A percentile compares a stretch with the other conserved stretches of the same genome.
These are phyloP conservation scores for Lymantria monacha DNA, from an alignment of 2,888 invertebrate species.

Conservation along the genomic window DNA sequence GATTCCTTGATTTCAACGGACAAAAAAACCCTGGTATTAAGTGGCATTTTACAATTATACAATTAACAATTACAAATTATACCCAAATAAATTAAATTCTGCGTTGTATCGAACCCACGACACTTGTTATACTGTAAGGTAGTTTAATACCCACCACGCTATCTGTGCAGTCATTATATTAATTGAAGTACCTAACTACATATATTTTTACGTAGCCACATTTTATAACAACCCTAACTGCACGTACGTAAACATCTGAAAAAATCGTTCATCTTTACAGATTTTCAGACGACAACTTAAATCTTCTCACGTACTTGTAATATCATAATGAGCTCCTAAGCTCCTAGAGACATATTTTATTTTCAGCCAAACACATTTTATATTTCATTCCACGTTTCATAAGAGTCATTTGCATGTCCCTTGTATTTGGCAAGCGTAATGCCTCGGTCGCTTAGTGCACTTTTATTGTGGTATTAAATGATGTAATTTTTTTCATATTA, in stretches of 20 bases:
- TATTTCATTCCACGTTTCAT: constrained; percentile 82
- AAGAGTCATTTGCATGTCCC: constrained; percentile 77
- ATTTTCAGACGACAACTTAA: constrained; percentile 58
- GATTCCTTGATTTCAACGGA: no score
- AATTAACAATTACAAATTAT: no score
- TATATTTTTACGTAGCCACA: background rate
- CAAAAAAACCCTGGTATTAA: no score
- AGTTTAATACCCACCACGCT: no score
- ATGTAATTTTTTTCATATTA: constrained; percentile 84
- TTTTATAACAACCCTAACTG: constrained; percentile 21
- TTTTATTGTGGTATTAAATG: constrained; percentile 84
- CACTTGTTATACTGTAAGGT: no score
- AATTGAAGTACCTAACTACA: no score
- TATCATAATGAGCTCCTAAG: constrained; percentile 76
- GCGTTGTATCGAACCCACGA: no score
- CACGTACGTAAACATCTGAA: constrained; percentile 29
- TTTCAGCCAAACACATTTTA: constrained; percentile 75
- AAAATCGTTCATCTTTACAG: constrained; percentile 46
- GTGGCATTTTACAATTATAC: no score
- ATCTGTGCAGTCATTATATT: no score
- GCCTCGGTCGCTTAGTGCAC: constrained; percentile 81
- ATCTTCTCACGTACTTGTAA: constrained; percentile 77
- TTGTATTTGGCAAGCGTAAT: constrained; percentile 77
- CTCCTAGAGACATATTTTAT: constrained; percentile 74
- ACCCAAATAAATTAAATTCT: no score